A percentile compares a stretch with the other conserved stretches of the same genome.
These are phyloP conservation scores for Phoeniculus purpureus DNA, from an alignment of 2,797 vertebrate species.

Conservation along the genomic window DNA sequence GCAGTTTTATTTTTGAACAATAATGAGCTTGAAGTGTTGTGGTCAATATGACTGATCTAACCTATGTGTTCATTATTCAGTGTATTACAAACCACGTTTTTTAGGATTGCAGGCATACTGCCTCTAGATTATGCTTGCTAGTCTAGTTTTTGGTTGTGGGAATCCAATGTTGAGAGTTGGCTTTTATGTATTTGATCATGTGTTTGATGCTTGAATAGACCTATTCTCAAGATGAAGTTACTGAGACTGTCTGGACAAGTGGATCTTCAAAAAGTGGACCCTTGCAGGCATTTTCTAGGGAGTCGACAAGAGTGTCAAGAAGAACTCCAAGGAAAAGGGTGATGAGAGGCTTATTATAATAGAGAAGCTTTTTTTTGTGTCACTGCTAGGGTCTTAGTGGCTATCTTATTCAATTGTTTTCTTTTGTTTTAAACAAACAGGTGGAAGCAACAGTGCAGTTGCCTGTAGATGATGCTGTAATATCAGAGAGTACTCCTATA, in stretches of 20 bases:
- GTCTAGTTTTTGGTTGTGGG: constrained; percentile 48
- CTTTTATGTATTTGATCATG: constrained; percentile 70
- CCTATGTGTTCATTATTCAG: background rate
- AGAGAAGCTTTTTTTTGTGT: constrained; percentile 57
- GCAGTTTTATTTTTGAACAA: background rate
- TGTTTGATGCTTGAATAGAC: constrained; percentile 82
- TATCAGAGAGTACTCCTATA: constrained; percentile 81
- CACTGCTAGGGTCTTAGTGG: constrained; percentile 61
- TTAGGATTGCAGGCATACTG: background rate
- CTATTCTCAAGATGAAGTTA: constrained; percentile 78
- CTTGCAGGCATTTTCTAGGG: constrained; percentile 84
- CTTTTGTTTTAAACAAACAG: constrained; percentile 82
- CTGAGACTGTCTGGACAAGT: constrained; percentile 81
- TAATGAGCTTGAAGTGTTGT: background rate
- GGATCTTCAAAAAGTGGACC: constrained; percentile 83
- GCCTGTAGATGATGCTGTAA: constrained; percentile 83
- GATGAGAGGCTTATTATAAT: constrained; percentile 78
- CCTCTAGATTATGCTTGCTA: constrained; percentile 40
- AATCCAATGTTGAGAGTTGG: constrained; percentile 58
- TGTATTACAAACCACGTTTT: background rate
- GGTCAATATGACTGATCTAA: background rate
- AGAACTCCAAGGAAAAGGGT: constrained; percentile 85
- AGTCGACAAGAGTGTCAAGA: constrained; percentile 80
- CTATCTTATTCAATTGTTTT: constrained; percentile 77
- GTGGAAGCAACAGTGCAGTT: constrained; percentile 82